Evolutionary conservation across 1,140 invertebrate genomes (phyloP).

Genomic region (Dendroctonus valens): DNA sequence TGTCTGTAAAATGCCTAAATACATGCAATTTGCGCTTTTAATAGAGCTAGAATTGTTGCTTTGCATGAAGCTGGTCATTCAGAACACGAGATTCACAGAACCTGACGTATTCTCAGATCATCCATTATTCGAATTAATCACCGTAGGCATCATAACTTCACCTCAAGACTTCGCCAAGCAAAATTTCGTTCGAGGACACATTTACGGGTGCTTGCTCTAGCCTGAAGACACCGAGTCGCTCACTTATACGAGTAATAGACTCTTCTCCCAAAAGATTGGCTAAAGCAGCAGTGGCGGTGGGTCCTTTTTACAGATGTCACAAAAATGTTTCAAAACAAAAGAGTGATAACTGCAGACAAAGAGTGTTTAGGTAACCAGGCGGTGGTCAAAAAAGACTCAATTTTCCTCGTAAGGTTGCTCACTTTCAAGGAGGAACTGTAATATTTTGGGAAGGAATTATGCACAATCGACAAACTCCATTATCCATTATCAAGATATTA

Average conservation of each 20-base stretch:
- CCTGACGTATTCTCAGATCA: constrained; percentile 7
- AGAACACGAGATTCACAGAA: constrained; percentile 1
- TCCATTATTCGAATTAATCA: constrained; percentile 11
- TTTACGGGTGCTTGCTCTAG: constrained; percentile 11
- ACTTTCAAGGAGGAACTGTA: constrained; percentile 49
- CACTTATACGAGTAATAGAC: constrained; percentile 11
- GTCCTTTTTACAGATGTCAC: constrained; percentile 19
- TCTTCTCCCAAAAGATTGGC: constrained; percentile 11
- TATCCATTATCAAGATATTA: constrained; percentile 10
- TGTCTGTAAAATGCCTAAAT: constrained; percentile 2
- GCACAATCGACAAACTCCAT: constrained; percentile 6
- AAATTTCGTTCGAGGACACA: constrained; percentile 13
- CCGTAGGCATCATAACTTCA: no score
- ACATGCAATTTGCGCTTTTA: constrained; percentile 2
- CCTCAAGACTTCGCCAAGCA: not conserved
- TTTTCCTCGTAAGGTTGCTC: constrained; percentile 42
- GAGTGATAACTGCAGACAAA: constrained; percentile 13
- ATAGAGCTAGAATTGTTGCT: constrained; percentile 11
- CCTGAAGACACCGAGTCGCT: constrained; percentile 10
- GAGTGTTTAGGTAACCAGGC: constrained; percentile 18
- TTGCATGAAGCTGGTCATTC: constrained; percentile 7
- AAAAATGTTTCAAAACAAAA: constrained; percentile 10
- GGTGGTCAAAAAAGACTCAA: constrained; percentile 2
- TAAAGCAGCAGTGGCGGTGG: constrained; percentile 19
- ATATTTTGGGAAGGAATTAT: constrained; percentile 16